phyloP scores from a whole-genome alignment of 2,113 vertebrate genomes.

The Glaucidium brasilianum region DNA sequence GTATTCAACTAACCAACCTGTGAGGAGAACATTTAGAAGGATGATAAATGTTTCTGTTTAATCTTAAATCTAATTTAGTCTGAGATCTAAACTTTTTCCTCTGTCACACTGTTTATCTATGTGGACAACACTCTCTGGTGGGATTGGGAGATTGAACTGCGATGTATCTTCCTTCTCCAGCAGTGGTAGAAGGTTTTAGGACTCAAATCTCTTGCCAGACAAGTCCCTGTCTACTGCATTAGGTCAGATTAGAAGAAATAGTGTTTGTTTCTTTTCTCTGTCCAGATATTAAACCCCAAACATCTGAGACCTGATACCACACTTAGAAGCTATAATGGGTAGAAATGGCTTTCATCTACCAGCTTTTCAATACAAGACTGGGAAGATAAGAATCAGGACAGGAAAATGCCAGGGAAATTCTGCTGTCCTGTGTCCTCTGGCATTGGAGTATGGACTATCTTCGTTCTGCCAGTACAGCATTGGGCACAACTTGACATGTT shows the following conservation, averaged over 20 bases:
- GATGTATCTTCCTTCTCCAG: not conserved
- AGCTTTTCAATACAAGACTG: not conserved
- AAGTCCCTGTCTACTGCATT: not conserved
- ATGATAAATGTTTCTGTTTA: not conserved
- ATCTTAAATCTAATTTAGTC: not conserved
- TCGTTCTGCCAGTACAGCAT: not conserved
- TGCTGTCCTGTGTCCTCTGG: not conserved
- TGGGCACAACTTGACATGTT: not conserved
- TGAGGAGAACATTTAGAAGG: not conserved
- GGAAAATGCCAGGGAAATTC: not conserved
- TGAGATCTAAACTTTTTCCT: not conserved
- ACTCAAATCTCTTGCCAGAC: not conserved
- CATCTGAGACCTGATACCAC: not conserved
- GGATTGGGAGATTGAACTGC: not conserved
- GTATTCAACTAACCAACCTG: not conserved
- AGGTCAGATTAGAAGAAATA: not conserved
- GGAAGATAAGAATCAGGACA: not conserved
- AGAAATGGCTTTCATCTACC: not conserved
- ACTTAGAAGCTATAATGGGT: not conserved
- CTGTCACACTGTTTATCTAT: not conserved
- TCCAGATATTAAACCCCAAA: not conserved
- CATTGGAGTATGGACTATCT: not conserved
- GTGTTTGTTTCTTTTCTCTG: not conserved
- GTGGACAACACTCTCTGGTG: fast-evolving
- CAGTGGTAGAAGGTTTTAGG: not conserved